Evolutionary conservation across 2,888 invertebrate genomes (phyloP).

Genomic region (Cantharis rufa): DNA sequence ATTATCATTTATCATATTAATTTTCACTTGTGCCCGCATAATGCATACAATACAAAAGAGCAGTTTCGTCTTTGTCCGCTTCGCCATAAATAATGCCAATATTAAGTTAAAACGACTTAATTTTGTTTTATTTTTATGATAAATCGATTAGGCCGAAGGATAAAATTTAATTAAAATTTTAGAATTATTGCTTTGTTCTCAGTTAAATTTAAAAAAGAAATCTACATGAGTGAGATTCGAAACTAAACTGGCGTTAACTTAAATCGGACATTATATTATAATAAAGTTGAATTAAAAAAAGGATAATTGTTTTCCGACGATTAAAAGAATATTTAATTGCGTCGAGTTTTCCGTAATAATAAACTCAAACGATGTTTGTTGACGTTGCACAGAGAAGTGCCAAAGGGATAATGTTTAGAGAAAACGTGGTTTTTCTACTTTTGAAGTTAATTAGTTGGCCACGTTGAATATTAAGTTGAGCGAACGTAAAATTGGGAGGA

Average conservation of each 20-base stretch:
- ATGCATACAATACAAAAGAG: slow-evolving; percentile 34
- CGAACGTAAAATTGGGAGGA: slow-evolving; percentile 34
- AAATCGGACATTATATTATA: too few species aligned
- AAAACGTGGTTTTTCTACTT: neutral
- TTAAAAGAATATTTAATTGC: neutral
- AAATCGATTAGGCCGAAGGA: slow-evolving; percentile 1
- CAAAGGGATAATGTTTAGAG: neutral
- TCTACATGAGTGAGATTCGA: neutral
- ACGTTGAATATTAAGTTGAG: slow-evolving; percentile 35
- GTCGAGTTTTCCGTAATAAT: neutral
- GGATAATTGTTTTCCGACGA: neutral
- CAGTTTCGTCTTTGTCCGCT: slow-evolving; percentile 21
- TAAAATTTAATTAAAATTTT: neutral
- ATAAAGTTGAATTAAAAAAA: neutral
- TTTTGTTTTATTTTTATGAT: slow-evolving; percentile 7
- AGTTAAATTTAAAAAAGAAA: too few species aligned
- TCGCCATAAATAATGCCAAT: slow-evolving; percentile 21
- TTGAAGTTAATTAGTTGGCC: neutral
- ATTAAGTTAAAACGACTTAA: slow-evolving; percentile 7
- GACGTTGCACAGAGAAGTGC: neutral
- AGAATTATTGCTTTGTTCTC: neutral
- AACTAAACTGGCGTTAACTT: neutral
- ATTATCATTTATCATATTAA: slow-evolving; percentile 47
- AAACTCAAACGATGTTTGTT: neutral
- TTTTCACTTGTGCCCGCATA: slow-evolving; percentile 44